Percentiles rank a stretch among this genome's conserved stretches.
Evolutionary conservation across 2,888 invertebrate species (phyloP).

Genomic region (Cacoxenus indagator): DNA sequence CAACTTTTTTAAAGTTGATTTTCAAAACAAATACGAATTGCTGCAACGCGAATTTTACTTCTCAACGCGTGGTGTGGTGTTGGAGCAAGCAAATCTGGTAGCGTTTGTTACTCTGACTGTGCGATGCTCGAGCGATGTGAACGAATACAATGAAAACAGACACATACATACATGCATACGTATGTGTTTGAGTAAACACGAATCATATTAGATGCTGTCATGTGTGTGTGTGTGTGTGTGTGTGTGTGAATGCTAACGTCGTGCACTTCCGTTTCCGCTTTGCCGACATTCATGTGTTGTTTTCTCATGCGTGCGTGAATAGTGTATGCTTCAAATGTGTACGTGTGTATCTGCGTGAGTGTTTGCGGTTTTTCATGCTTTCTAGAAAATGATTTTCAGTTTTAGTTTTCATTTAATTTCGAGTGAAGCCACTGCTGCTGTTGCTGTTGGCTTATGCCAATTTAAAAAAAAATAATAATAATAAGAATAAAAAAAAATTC

Average conservation of each 20-base stretch:
- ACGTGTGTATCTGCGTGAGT: constrained; percentile 11
- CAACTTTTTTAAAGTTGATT: constrained; percentile 18
- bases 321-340: constrained; percentile 20
- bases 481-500: not conserved
- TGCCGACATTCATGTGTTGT: not conserved
- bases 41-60: not conserved
- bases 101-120: not conserved
- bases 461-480: not conserved
- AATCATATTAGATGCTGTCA: not conserved
- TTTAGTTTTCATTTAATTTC: constrained; percentile 31
- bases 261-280: not conserved
- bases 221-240: too few relatives aligned
- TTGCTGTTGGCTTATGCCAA: not conserved
- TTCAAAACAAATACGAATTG: not conserved
- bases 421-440: not conserved
- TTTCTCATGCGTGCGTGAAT: not conserved
- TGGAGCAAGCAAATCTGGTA: not conserved
- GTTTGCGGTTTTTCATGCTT: constrained; percentile 25
- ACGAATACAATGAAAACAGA: constrained; percentile 42
- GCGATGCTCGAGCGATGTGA: constrained; percentile 5
- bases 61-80: not conserved
- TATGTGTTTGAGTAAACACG: not conserved
- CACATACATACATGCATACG: constrained; percentile 9
- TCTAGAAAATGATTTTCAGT: constrained; percentile 36
- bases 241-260: constrained; percentile 6